phyloP scores from a whole-genome alignment of 2,888 invertebrate species.

The Eurois occulta region DNA sequence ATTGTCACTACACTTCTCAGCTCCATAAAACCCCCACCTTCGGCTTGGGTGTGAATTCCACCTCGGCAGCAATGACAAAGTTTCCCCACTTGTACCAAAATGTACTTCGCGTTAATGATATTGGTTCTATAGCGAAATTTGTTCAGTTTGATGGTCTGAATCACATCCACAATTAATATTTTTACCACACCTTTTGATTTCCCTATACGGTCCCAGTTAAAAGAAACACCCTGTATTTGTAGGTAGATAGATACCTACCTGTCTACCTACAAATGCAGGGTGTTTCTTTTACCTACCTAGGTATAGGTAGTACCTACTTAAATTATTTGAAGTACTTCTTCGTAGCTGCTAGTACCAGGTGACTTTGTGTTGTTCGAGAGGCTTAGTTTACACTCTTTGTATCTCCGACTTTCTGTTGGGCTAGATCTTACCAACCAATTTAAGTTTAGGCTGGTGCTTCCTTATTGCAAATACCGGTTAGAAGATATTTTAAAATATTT shows the following conservation, averaged over 20 bases:
- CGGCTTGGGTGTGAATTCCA: too few species aligned
- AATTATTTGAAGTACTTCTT: constrained; percentile 20
- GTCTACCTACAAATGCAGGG: too few species aligned
- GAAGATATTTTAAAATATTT: not conserved
- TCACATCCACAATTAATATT: not conserved
- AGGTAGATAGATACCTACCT: not conserved
- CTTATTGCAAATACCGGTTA: not conserved
- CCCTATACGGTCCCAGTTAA: not conserved
- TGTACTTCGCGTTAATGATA: too few species aligned
- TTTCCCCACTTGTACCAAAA: too few species aligned
- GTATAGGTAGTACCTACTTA: not conserved
- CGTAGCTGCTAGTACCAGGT: constrained; percentile 9
- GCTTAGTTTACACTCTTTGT: constrained; percentile 32
- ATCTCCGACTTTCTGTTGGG: constrained; percentile 32
- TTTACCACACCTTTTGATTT: not conserved
- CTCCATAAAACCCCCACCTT: too few species aligned
- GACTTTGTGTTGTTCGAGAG: constrained; percentile 42
- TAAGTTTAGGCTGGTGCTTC: not conserved
- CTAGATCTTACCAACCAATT: constrained; percentile 16
- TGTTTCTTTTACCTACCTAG: too few species aligned
- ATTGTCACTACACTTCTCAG: too few species aligned
- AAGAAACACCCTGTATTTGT: not conserved
- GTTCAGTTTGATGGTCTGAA: not conserved
- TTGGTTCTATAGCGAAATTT: too few species aligned
- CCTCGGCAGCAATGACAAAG: too few species aligned